phyloP scores from a whole-genome alignment of 2,113 vertebrate genomes.

The Pelmatolapia mariae region DNA sequence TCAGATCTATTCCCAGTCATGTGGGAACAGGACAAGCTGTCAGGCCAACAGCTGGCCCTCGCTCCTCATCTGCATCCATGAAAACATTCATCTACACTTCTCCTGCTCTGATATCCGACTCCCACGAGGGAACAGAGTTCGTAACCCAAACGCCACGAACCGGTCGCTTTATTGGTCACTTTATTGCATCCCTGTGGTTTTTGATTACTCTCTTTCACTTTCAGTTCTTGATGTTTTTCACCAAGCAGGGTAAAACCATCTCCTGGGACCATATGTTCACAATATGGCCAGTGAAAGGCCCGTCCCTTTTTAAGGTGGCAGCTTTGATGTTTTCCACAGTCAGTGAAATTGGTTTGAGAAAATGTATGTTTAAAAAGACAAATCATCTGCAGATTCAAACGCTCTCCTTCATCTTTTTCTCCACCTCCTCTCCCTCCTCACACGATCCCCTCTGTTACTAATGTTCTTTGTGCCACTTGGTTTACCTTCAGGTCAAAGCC shows the following conservation, averaged over 20 bases:
- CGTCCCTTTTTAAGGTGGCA: neutral
- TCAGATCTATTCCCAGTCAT: slow-evolving; percentile 47
- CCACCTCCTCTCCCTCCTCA: neutral
- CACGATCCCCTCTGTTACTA: neutral
- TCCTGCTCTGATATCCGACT: slow-evolving; percentile 13
- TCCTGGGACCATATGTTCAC: slow-evolving; percentile 33
- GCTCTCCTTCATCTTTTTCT: neutral
- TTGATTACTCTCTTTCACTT: slow-evolving; percentile 18
- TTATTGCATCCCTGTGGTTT: slow-evolving; percentile 12
- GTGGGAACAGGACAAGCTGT: slow-evolving; percentile 51
- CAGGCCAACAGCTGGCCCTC: slow-evolving; percentile 53
- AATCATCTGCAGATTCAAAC: neutral
- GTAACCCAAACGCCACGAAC: neutral
- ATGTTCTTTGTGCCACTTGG: neutral
- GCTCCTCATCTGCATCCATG: neutral
- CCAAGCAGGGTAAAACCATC: neutral
- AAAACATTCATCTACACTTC: slow-evolving; percentile 8
- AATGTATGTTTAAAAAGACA: slow-evolving; percentile 1
- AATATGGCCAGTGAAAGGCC: slow-evolving; percentile 15
- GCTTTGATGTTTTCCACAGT: slow-evolving; percentile 46
- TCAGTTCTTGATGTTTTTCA: slow-evolving; percentile 28
- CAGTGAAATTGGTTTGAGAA: slow-evolving; percentile 30
- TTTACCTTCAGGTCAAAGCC: neutral
- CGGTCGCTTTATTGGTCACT: slow-evolving; percentile 6
- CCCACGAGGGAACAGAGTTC: slow-evolving; percentile 5